Evolutionary conservation across 2,797 vertebrate genomes (phyloP), one percentile per base, ranked within the genome.

Genomic region (Schizopygopsis pylzovi): DNA sequence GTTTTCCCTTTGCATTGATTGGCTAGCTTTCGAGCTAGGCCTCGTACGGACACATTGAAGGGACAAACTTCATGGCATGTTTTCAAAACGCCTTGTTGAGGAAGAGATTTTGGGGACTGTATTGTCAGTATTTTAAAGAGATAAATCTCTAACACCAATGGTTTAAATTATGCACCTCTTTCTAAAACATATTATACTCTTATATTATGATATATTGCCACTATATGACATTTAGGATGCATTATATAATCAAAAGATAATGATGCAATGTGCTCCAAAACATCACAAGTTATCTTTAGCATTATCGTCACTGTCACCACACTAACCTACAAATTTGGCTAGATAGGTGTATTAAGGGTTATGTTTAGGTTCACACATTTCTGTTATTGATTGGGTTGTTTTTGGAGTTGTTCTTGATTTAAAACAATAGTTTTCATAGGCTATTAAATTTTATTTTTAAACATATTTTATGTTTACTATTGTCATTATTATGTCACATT

Each of bases 31-130:
- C 28, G 25, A 59, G 80, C 85, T 76, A 81, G 87, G 87, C 79
- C 82, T 88, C 52, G 10, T 89, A 89, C 79, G 82, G 89, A 41
- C 22, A 16, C 79, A 15, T 43, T 7, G 28, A 11, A 65, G 70
- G 89, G 89, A 88, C 89, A 88, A 59, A n/a, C 37, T 3, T 59
- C 54, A 59, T 18, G 25, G 28, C 5, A 1, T 82, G 18, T 81
- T 80, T 84, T 65, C 13, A 49, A 84, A 86, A 65, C 88, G 87
- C 77, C 43, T 37, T 52, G 4, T 22, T 20, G 4, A 65, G 63
- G 16, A 41, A 41, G 6, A 49, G 33, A 25, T 12, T 5, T 25
- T 18, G 25, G 1, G 3, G 11, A 41, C 16, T n/a, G 43, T 33
- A 7, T 76, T 18, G 37, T 37, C 4, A 54, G 9, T n/a, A 4